These are phyloP conservation scores for Platorchestia sp. DNA, from an alignment of 1,140 invertebrate genomes.

Conservation along the genomic window DNA sequence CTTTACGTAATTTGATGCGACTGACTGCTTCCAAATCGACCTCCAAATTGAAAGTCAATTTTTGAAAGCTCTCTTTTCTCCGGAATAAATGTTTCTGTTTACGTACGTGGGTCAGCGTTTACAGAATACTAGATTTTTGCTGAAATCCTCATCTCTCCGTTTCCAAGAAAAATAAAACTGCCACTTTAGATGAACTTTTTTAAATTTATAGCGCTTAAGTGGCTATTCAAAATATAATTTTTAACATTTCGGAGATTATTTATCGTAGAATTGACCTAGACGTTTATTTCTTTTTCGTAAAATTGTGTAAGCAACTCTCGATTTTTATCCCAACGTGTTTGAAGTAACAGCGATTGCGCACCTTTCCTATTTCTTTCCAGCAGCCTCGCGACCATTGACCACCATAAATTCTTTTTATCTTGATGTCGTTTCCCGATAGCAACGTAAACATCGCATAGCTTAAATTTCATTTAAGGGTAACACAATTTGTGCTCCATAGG, in stretches of 20 bases:
- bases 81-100: slow-evolving; percentile 51
- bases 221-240: not conserved
- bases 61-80: not conserved
- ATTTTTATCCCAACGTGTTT: not conserved
- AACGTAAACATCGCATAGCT: not conserved
- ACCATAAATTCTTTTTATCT: not conserved
- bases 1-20: slow-evolving; percentile 30
- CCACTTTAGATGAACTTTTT: not conserved
- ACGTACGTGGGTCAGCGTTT: not conserved
- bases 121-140: not conserved
- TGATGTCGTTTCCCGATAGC: not conserved
- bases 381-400: not conserved
- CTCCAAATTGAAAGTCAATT: slow-evolving; percentile 40
- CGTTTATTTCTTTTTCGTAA: not conserved
- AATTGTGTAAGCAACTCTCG: not conserved
- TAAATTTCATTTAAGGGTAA: not conserved
- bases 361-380: not conserved
- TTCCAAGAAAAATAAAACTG: not conserved
- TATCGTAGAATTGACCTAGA: not conserved
- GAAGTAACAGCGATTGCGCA: not conserved
- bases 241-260: not conserved
- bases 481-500: not conserved
- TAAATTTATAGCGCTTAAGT: not conserved
- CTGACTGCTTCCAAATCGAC: slow-evolving; percentile 18
- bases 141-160: not conserved